Evolutionary conservation across 2,888 invertebrate species (phyloP).

Genomic region (Acleris holmiana): DNA sequence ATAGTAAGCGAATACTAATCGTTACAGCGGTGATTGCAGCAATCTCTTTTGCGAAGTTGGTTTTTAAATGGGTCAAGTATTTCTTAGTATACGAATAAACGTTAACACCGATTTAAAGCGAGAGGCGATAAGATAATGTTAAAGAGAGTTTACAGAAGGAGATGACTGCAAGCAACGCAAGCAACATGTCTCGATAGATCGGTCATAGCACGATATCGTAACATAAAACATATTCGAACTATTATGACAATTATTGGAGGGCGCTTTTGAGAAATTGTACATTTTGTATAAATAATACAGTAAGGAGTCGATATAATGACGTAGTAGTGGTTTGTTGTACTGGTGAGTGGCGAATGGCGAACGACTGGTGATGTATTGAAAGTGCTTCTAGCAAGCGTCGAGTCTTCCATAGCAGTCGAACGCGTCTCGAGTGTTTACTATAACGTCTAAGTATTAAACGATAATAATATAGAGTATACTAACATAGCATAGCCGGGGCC

Average conservation of each 20-base stretch:
- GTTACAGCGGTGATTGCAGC: conserved; percentile 54
- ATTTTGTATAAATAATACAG: conserved; percentile 81
- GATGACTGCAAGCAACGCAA: conserved; percentile 60
- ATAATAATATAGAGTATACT: conserved; percentile 81
- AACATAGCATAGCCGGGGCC: conserved; percentile 74
- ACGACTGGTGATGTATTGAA: conserved; percentile 78
- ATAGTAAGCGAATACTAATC: conserved; percentile 57
- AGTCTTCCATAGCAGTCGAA: conserved; percentile 84
- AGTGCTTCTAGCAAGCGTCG: conserved; percentile 82
- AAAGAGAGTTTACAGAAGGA: conserved; percentile 40
- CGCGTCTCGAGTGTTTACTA: conserved; percentile 74
- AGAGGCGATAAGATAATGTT: conserved; percentile 34
- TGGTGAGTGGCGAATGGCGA: conserved; percentile 64
- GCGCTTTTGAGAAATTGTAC: conserved; percentile 80
- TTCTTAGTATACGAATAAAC: conserved; percentile 25
- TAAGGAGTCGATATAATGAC: conserved; percentile 77
- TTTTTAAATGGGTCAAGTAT: conserved; percentile 2
- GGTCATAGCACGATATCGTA: conserved; percentile 52
- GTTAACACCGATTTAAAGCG: neutral
- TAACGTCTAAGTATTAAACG: conserved; percentile 82
- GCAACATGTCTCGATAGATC: conserved; percentile 44
- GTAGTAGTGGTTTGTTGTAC: conserved; percentile 65
- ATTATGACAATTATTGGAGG: conserved; percentile 55
- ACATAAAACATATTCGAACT: conserved; percentile 57
- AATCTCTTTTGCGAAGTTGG: conserved; percentile 43